Evolutionary conservation across 2,113 vertebrate genomes (phyloP).

Genomic region (Limnothrissa miodon): DNA sequence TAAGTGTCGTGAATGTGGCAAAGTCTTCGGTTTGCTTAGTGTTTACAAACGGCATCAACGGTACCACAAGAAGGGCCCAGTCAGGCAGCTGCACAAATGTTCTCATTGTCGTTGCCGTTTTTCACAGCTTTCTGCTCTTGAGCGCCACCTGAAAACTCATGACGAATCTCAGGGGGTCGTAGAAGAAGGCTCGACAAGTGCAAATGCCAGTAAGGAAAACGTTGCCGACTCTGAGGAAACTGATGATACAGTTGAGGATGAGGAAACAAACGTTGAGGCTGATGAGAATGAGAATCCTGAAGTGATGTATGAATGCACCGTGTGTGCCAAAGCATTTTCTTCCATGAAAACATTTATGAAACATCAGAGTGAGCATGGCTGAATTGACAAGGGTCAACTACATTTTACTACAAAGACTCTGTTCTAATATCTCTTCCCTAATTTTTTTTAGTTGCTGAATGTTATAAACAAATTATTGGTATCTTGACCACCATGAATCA

Average conservation of each 20-base stretch:
- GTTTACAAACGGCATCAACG: slow-evolving; percentile 72
- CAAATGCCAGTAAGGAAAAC: slow-evolving; percentile 38
- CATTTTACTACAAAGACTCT: neutral
- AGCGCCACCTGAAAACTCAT: slow-evolving; percentile 66
- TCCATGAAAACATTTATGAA: slow-evolving; percentile 68
- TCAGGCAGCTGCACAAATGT: slow-evolving; percentile 51
- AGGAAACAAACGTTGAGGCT: slow-evolving; percentile 37
- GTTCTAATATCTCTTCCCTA: neutral
- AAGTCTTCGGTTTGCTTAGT: slow-evolving; percentile 69
- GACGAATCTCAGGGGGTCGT: slow-evolving; percentile 41
- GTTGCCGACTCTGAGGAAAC: slow-evolving; percentile 48
- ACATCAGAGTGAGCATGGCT: slow-evolving; percentile 69
- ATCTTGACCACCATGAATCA: neutral
- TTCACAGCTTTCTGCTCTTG: slow-evolving; percentile 58
- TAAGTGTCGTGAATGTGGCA: slow-evolving; percentile 72
- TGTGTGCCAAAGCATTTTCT: slow-evolving; percentile 69
- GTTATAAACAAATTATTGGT: neutral
- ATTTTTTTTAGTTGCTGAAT: neutral
- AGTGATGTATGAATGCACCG: slow-evolving; percentile 68
- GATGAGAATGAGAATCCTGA: slow-evolving; percentile 45
- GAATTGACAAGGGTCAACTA: slow-evolving; percentile 36
- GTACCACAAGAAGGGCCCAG: slow-evolving; percentile 68
- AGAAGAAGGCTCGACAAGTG: slow-evolving; percentile 38
- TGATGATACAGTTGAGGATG: slow-evolving; percentile 42
- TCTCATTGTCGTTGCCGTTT: slow-evolving; percentile 64